Evolutionary conservation across 2,113 vertebrate species (phyloP).

Genomic region (Plectropomus leopardus): DNA sequence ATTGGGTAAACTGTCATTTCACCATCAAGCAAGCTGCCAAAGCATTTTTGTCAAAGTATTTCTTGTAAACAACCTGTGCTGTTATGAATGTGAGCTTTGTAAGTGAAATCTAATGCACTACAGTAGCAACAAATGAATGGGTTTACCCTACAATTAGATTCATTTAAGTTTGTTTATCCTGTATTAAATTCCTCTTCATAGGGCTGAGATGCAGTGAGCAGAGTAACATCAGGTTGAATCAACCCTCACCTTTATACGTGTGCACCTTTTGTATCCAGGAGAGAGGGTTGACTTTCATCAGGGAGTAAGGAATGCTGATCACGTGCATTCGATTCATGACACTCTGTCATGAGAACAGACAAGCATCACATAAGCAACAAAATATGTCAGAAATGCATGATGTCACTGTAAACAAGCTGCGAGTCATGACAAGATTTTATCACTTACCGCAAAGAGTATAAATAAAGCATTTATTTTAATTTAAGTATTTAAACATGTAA

Average conservation of each 20-base stretch:
- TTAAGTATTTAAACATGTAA: slow-evolving; percentile 7
- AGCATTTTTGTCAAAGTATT: neutral
- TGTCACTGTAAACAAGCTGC: slow-evolving; percentile 18
- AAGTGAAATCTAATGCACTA: no score
- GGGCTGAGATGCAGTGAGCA: neutral
- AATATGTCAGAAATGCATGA: slow-evolving; percentile 10
- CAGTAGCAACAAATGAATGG: neutral
- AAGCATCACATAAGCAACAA: slow-evolving; percentile 24
- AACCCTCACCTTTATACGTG: slow-evolving; percentile 90
- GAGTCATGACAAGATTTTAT: slow-evolving; percentile 12
- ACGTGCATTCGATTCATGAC: slow-evolving; percentile 97
- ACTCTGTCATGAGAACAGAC: slow-evolving; percentile 83
- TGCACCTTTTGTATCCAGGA: slow-evolving; percentile 99
- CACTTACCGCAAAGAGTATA: neutral
- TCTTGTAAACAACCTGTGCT: neutral
- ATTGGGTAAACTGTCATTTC: neutral
- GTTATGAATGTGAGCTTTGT: neutral
- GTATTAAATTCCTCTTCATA: neutral
- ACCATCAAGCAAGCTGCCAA: neutral
- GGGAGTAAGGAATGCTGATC: slow-evolving; percentile 94
- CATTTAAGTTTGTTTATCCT: neutral
- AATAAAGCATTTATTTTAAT: neutral
- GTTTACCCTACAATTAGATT: neutral
- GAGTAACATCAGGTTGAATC: neutral
- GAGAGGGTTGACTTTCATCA: slow-evolving; percentile 98